phyloP scores from a whole-genome alignment of 2,888 invertebrate species.

The Tethea ocularis region DNA sequence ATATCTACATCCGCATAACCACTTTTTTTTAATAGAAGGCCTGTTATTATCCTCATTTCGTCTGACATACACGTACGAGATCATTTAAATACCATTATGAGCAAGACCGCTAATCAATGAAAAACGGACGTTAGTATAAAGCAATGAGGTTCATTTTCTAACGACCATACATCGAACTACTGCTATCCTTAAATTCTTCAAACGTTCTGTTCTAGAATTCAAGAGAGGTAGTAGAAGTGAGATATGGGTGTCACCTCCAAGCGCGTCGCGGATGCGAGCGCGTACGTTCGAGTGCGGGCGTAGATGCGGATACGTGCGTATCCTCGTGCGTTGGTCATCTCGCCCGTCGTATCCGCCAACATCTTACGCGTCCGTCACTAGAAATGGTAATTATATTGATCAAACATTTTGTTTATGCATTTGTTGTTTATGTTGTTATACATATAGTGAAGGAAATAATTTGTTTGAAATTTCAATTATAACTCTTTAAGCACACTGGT shows the following conservation, averaged over 20 bases:
- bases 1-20: not conserved
- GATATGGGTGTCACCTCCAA: conserved; percentile 26
- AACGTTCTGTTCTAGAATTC: not conserved
- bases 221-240: not conserved
- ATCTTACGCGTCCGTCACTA: conserved; percentile 72
- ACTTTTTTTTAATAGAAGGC: not conserved
- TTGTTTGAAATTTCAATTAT: not conserved
- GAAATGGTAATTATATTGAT: not conserved
- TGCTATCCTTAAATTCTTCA: not conserved
- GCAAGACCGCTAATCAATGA: too few relatives aligned
- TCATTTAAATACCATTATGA: too few relatives aligned
- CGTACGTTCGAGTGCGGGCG: conserved; percentile 21
- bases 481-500: not conserved
- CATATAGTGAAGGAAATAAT: too few relatives aligned
- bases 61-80: too few relatives aligned
- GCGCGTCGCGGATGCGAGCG: conserved; percentile 26
- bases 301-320: conserved; percentile 28
- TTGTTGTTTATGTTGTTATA: not conserved
- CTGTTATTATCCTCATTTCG: too few relatives aligned
- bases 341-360: conserved; percentile 61
- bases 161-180: too few relatives aligned
- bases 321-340: conserved; percentile 58
- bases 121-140: too few relatives aligned
- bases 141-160: too few relatives aligned
- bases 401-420: not conserved